Evolutionary conservation across 2,797 vertebrate species (phyloP), one percentile per base, ranked within the genome.

Genomic region (Chaunax sp.): DNA sequence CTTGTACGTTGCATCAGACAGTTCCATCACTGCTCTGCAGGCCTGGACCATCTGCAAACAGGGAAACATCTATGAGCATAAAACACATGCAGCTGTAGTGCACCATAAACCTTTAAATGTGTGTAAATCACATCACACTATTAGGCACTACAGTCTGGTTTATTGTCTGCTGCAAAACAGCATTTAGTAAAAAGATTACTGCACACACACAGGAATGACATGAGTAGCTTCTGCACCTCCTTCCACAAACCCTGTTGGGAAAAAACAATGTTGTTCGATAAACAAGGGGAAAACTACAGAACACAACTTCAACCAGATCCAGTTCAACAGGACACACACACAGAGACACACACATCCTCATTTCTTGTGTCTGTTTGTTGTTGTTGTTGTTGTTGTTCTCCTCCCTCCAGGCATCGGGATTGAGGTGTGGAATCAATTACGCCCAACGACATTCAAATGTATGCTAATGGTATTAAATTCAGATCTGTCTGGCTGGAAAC

Each of bases 41-140:
- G 94, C 90, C 80, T 96, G 95, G 80, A 98, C 95, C 95, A 98
- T 97, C 97, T 98, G 92, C 38, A 71, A 18, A 86, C 20, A 72
- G 43, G 18, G 19, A 72, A 44, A 62, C 23, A 80, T 28, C 23
- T 38, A 59, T 78, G 30, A 82, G 56, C 23, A 49, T 49, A 6
- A 47, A 69, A 58, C 10, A 49, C 38, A 77, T 50, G 53, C 16
- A 35, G 23, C 15, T 44, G 8, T 12, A 25, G 9, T 22, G 12
- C 35, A 19, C 13, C 28, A 55, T 38, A 3, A 43, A 14, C 16
- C 15, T 28, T 58, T 38, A n/a, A 33, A 47, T 40, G 30, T 69
- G 43, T 5, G 19, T 40, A 54, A 58, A 73, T 55, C 6, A 22
- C 44, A 50, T 18, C 37, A 44, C 43, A 23, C 5, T 23, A 15